Percentiles rank a stretch among this genome's conserved stretches.
Evolutionary conservation across 2,888 invertebrate genomes (phyloP).

Genomic region (Busseola fusca): DNA sequence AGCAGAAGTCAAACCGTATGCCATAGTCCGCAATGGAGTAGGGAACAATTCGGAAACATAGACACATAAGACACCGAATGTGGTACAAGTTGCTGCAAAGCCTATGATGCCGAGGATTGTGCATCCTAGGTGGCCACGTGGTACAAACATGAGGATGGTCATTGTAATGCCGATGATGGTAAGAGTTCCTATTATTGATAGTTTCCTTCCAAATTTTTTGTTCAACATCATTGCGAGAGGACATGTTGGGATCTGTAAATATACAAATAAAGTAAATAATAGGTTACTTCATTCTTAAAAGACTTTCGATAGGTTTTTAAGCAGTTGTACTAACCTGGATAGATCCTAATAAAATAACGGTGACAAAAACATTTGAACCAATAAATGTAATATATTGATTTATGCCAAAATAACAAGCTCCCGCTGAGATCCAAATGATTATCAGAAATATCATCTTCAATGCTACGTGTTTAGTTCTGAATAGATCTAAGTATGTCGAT

Average conservation of each 20-base stretch:
- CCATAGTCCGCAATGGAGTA: conserved; percentile 75
- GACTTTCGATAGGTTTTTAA: background rate
- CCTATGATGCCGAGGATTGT: conserved; percentile 69
- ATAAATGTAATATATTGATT: conserved; percentile 73
- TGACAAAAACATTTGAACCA: conserved; percentile 68
- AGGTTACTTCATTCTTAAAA: background rate
- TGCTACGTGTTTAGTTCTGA: conserved; percentile 64
- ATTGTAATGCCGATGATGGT: conserved; percentile 64
- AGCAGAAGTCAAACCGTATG: conserved; percentile 68
- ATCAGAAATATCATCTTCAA: conserved; percentile 60
- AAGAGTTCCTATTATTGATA: conserved; percentile 60
- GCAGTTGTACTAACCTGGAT: conserved; percentile 64
- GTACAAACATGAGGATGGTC: conserved; percentile 66
- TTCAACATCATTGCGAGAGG: conserved; percentile 69
- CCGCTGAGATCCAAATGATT: conserved; percentile 66
- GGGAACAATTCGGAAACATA: conserved; percentile 76
- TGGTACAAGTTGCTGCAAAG: conserved; percentile 63
- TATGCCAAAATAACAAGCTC: conserved; percentile 72
- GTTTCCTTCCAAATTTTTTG: conserved; percentile 68
- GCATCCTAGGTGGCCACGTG: conserved; percentile 66
- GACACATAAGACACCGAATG: conserved; percentile 68
- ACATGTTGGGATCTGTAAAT: conserved; percentile 67
- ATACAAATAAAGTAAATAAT: background rate
- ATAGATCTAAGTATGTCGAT: conserved; percentile 69
- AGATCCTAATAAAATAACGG: conserved; percentile 69